Base-by-base conservation (phyloP, 2,888 invertebrate genomes). In the Melikaiella ostensackeni region DNA sequence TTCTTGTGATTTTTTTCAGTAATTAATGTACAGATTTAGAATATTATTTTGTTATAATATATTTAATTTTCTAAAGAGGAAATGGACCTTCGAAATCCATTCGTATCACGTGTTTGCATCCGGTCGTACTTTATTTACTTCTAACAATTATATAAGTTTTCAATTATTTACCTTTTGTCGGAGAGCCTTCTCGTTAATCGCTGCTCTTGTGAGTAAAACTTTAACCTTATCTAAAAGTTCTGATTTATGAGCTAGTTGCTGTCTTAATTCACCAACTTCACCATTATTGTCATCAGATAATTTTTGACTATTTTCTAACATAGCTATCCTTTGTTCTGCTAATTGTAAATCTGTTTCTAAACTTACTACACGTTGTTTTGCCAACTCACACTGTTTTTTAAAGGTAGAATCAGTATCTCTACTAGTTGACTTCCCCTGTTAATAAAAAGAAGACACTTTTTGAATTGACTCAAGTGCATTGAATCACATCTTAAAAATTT, bases 161-260 rank as follows among this genome's bases (percentile, higher is more conserved):
- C 70, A 35, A 21, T 21, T 57, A 85, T 83, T 85, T 85, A 94
- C 94, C 91, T 94, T 94, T 83, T 94, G 94, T 38, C 94, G 91
- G 57, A 95, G 90, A 19, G 92, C 91, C 84, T 94, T 95, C 85
- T 95, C 95, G 85, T 94, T 94, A 13, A 93, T 92, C 0, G 95
- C 95, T 7, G 95, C 95, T 75, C 94, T 92, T 59, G 94, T 93
- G 74, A 95, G 86, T 73, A 95, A 89, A 16, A 93, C 92, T 89
- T 95, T 95, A 0, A 95, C 94, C 88, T 94, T 95, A 82, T 94
- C 93, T 80, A 95, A 86, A 33, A 95, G 90, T 80, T 94, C 93
- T 1, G 93, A 92, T 86, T 95, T 95, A 70, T 94, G 93, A 35
- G 90, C 86, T 16, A 95, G 88, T 85, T 95, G 94, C 24, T 92